Conservation (phyloP, 2,113 vertebrate species). For the Erythrocercus mccallii region DNA sequence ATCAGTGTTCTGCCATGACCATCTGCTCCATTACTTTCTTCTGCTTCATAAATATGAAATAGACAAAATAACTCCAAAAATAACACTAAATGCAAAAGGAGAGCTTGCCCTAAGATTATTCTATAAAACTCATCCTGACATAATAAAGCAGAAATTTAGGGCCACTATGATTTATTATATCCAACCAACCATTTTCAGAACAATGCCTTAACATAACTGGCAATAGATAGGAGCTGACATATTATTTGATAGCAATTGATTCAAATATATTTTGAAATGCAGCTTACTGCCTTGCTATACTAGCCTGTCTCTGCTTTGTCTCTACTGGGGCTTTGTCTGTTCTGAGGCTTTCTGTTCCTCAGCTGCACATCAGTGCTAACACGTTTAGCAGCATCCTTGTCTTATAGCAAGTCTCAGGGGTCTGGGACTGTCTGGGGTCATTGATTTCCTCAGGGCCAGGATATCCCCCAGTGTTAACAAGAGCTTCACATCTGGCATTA, state of each 20-base stretch:
- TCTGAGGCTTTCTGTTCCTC: background rate
- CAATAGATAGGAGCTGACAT: background rate
- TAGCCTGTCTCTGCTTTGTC: background rate
- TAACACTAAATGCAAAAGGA: background rate
- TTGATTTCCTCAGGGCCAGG: background rate
- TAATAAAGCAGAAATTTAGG: background rate
- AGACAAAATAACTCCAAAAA: background rate
- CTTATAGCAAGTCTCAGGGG: background rate
- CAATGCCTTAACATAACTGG: background rate
- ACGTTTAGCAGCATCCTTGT: background rate
- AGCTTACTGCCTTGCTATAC: background rate
- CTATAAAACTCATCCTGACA: background rate
- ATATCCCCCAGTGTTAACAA: background rate
- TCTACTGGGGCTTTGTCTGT: background rate
- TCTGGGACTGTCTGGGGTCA: background rate
- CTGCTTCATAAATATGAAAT: background rate
- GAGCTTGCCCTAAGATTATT: background rate
- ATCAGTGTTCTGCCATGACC: background rate
- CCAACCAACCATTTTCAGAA: background rate
- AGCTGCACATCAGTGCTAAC: background rate
- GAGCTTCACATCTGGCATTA: background rate
- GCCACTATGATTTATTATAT: background rate
- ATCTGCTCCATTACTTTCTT: slow-evolving; percentile 7
- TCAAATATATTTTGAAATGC: background rate
- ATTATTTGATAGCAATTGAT: background rate